Evolutionary conservation across 2,113 vertebrate genomes (phyloP), one percentile per base, ranked within the genome.

Genomic region (Ptilonorhynchus violaceus): DNA sequence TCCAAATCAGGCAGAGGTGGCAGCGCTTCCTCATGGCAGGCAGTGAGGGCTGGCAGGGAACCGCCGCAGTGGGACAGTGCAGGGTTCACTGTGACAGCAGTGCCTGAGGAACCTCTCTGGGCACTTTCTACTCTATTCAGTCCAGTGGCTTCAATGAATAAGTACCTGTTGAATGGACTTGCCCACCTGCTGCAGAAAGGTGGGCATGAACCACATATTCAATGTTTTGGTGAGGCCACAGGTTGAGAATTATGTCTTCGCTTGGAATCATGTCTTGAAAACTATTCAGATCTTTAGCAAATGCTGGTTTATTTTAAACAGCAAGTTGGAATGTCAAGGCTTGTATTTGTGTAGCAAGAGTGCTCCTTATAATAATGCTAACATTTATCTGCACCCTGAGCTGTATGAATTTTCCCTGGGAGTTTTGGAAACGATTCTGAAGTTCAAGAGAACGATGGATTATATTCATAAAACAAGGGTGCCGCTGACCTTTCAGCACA

Each of bases 401-500:
- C 28, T 77, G 52, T 25, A 63, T 22, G 16, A 84, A 73, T 88
- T 88, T 55, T 85, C 56, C 50, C 62, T 60, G 56, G 22, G 90
- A 96, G 84, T 95, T 95, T 72, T 87, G 76, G 55, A 88, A 97
- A 63, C 0, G 0, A 81, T 69, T 88, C 80, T 78, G 60, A 85
- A 87, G 35, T 91, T 91, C 49, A 64, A 74, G 75, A 83, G 66
- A 94, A 88, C 0, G 6, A 74, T 89, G 50, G 66, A 69, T 89
- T 96, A 89, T 76, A 69, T 67, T 95, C 84, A 94, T 84, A 91
- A 96, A 94, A 76, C 72, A 90, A 92, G 74, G 41, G 66, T 92
- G 77, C 78, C 10, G 5, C 84, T 81, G 82, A 95, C 91, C 93
- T 94, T 89, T 89, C 90, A 84, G 73, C 75, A 72, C 37, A 76